Base-by-base conservation (phyloP, 2,888 invertebrate species). In the Eupithecia centaureata region DNA sequence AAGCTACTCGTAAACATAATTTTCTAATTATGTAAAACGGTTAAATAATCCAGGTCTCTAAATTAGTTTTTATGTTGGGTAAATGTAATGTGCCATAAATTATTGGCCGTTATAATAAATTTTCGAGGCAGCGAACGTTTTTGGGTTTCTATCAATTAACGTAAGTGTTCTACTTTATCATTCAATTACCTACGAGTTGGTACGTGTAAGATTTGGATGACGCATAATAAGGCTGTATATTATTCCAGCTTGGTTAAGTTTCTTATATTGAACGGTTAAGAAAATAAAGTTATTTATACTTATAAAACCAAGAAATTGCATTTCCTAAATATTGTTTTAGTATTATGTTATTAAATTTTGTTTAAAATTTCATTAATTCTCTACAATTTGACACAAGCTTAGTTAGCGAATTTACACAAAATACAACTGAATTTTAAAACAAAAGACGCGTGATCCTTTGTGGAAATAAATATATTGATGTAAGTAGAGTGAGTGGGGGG, bases 11-110 rank as follows among this genome's bases (percentile, higher is more conserved):
- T 88, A 87, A 87, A 89, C 87, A 90, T 91, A 90, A 90, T 90
- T 90, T 90, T 87, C 89, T 92, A 90, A 91, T 91, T 90, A 91
- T 89, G 86, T 89, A 88, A 91, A 91, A 88, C 90, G 90, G 87
- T 90, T 89, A 88, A 91, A 90, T 38, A 58, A 87, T 81, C 78
- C 82, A 82, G 84, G 82, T 83, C 85, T 69, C 80, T 28, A 86
- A 90, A 89, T 86, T 85, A 87, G 86, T 91, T 83, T 56, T 56
- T 56, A 56, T 56, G 28, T 56, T 28, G 28, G 85, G 86, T 89
- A 90, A 90, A 84, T 89, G 87, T 89, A 91, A 89, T 88, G 88
- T 86, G 90, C 90, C 87, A 89, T 89, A 91, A 87, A 85, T 88
- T 91, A 90, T 87, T 89, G 84, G 83, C 82, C 81, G 83, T 86